A percentile compares a stretch with the other conserved stretches of the same genome.
phyloP scores from a whole-genome alignment of 2,888 invertebrate species.

The Dione juno region DNA sequence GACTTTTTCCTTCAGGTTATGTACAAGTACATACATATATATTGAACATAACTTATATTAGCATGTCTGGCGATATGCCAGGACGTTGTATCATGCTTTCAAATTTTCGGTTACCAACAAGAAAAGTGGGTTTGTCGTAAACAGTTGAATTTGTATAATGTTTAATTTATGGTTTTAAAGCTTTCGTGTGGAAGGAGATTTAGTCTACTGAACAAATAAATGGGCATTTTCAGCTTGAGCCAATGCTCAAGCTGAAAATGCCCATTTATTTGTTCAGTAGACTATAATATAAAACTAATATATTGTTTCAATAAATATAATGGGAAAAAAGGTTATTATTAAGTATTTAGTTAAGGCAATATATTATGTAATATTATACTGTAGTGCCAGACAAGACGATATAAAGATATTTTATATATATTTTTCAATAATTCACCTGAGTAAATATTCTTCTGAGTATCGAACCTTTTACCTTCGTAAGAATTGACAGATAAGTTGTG shows the following conservation, averaged over 20 bases:
- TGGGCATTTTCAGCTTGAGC: neutral
- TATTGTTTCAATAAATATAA: too few relatives aligned
- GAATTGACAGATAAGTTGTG: too few relatives aligned
- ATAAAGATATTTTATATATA: too few relatives aligned
- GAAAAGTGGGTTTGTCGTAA: slow-evolving; percentile 37
- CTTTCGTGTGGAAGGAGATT: neutral
- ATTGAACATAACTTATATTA: slow-evolving; percentile 31
- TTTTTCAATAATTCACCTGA: too few relatives aligned
- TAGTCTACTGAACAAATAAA: neutral
- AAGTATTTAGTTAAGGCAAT: too few relatives aligned
- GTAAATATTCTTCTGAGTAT: too few relatives aligned
- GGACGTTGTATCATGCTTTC: slow-evolving; percentile 45
- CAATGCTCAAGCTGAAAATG: neutral
- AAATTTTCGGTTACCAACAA: slow-evolving; percentile 46
- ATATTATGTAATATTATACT: too few relatives aligned
- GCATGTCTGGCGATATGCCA: slow-evolving; percentile 48
- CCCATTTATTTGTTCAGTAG: neutral
- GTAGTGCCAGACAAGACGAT: too few relatives aligned
- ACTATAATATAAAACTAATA: too few relatives aligned
- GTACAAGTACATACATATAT: neutral
- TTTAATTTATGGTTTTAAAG: neutral
- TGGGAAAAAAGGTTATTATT: too few relatives aligned
- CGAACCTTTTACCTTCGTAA: too few relatives aligned
- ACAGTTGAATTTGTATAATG: slow-evolving; percentile 13
- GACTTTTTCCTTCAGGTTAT: slow-evolving; percentile 13